Base-by-base conservation (phyloP, 2,888 invertebrate genomes). In the Thymelicus acteon region DNA sequence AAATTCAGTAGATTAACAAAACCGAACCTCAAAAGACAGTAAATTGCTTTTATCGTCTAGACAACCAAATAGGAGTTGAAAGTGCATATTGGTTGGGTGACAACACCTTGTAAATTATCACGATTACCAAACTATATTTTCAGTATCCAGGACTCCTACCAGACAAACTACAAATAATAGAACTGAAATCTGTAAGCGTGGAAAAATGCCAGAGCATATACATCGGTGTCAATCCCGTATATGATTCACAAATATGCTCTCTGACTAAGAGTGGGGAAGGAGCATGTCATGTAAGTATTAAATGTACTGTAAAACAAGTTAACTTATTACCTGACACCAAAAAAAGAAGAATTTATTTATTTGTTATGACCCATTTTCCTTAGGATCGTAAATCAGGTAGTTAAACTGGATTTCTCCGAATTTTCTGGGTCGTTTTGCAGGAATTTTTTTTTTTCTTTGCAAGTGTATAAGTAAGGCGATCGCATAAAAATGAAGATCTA, bases 261-360 rank as follows among this genome's bases (percentile, higher is more conserved):
- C 83, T 95, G 15, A 95, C 95, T 44, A 93, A 88, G 77, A 79
- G 82, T 60, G 95, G 95, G 0, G 94, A 95, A 86, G 95, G 95
- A 0, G 95, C 95, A 74, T 95, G 95, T 77, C 95, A 95, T 78
- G 95, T 95, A 80, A 94, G 95, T 54, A 54, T 54, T 10, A 24
- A 54, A 54, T 6, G 15, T 19, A 10, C 12, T 8, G 8, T 44
- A 12, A 12, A 44, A 44, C 8, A 44, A 12, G 8, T 1, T 44
- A 3, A 10, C 10, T 44, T 10, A 4, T 7, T 40, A 40, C 40
- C 40, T 40, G 40, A 40, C 8, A 49, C n/a, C 49, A 7, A 7
- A 52, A 52, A 19, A 15, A 52, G 19, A 19, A 7, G 47, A 12
- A 19, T 10, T 44, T 44, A 52, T 19, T 52, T 52, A 52, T 19